A percentile compares a stretch with the other conserved stretches of the same genome.
Conservation (phyloP, 1,140 invertebrate genomes). For the Oreohelix idahoensis region DNA sequence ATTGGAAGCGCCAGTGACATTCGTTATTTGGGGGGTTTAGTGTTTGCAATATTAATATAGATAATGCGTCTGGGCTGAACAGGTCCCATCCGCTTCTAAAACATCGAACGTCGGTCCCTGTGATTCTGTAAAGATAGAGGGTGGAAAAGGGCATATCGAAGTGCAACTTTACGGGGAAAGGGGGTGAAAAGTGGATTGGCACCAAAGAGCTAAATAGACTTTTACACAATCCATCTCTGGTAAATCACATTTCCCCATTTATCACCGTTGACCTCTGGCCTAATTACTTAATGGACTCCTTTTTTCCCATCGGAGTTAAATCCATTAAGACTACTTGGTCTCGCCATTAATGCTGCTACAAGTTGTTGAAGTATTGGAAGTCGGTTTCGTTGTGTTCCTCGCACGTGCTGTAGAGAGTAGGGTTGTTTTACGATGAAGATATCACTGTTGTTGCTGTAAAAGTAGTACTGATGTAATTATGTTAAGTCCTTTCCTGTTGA, state of each 20-base stretch:
- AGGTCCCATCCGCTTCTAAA: not conserved
- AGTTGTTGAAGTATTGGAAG: not conserved
- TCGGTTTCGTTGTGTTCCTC: no score
- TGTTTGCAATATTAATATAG: conserved; percentile 58
- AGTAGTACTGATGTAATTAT: no score
- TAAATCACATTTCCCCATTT: not conserved
- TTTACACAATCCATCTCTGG: not conserved
- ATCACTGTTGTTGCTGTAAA: no score
- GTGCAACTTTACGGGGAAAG: not conserved
- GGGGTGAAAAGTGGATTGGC: not conserved
- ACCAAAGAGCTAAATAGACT: not conserved
- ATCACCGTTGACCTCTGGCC: conserved; percentile 4
- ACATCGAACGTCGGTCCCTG: not conserved
- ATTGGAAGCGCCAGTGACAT: conserved; percentile 40
- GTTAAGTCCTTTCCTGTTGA: no score
- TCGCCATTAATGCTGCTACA: not conserved
- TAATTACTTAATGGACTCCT: conserved; percentile 23
- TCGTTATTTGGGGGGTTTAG: conserved; percentile 46
- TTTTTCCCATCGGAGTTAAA: not conserved
- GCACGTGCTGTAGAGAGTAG: no score
- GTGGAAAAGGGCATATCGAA: not conserved
- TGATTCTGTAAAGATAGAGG: not conserved
- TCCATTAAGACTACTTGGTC: conserved; percentile 8
- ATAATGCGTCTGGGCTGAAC: conserved; percentile 48
- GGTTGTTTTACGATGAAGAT: no score